A percentile compares a stretch with the other conserved stretches of the same genome.
Evolutionary conservation across 2,797 vertebrate species (phyloP).

Genomic region (Setipinna tenuifilis): DNA sequence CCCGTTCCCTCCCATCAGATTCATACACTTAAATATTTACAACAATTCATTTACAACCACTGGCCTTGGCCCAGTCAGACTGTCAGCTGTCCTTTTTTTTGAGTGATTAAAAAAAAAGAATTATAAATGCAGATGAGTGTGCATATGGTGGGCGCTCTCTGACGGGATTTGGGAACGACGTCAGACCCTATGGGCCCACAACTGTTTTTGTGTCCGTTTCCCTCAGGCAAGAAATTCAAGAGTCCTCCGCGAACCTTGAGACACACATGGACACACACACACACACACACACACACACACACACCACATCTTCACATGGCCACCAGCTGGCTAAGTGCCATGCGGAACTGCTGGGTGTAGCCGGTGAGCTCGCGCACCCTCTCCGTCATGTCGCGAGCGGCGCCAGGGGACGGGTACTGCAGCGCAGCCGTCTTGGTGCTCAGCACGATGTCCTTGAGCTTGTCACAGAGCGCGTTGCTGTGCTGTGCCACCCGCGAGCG

Average conservation of each 20-base stretch:
- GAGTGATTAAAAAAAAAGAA: constrained; percentile 58
- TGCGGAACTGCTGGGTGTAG: constrained; percentile 92
- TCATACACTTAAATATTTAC: constrained; percentile 80
- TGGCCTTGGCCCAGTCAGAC: constrained; percentile 68
- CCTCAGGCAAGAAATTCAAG: not conserved
- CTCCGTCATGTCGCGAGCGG: constrained; percentile 92
- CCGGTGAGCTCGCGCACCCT: constrained; percentile 88
- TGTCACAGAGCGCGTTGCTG: constrained; percentile 93
- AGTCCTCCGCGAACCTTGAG: not conserved
- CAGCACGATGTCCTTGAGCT: constrained; percentile 93
- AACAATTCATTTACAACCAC: constrained; percentile 78
- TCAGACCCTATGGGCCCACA: constrained; percentile 44
- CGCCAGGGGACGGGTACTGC: constrained; percentile 86
- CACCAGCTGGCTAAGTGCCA: constrained; percentile 88
- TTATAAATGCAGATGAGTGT: constrained; percentile 31
- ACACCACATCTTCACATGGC: constrained; percentile 74
- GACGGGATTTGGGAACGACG: constrained; percentile 33
- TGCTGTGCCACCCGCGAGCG: constrained; percentile 88
- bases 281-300: not conserved
- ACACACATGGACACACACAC: not conserved
- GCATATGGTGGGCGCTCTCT: constrained; percentile 15
- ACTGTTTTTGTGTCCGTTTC: constrained; percentile 24
- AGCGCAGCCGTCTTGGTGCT: constrained; percentile 92
- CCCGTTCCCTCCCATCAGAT: constrained; percentile 50
- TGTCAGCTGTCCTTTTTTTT: constrained; percentile 58